Conservation (phyloP, 2,888 invertebrate genomes). For the Dendrolimus pini region DNA sequence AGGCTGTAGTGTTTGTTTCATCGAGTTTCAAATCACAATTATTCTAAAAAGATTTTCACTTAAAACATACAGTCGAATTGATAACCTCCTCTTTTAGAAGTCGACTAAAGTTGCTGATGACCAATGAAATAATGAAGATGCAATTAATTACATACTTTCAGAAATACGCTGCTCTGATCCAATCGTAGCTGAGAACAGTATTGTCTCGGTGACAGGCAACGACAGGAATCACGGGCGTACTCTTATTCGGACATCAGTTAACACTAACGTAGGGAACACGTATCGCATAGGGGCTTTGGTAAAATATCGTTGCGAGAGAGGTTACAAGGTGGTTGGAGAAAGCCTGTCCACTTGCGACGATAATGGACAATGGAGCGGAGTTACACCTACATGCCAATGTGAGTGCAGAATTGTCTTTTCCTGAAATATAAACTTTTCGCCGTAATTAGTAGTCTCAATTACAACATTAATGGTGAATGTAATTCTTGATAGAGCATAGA, state of each 20-base stretch:
- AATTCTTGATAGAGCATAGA: neutral
- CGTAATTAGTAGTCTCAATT: no score
- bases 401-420: slow-evolving; percentile 43
- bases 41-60: no score
- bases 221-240: slow-evolving; percentile 93
- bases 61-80: no score
- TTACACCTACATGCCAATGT: slow-evolving; percentile 90
- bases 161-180: slow-evolving; percentile 94
- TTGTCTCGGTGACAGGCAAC: slow-evolving; percentile 92
- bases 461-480: neutral
- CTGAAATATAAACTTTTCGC: neutral
- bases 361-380: slow-evolving; percentile 90
- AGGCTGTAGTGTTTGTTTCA: no score
- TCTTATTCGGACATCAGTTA: slow-evolving; percentile 84
- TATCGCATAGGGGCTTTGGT: slow-evolving; percentile 91
- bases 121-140: no score
- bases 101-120: no score
- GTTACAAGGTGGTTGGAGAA: slow-evolving; percentile 91
- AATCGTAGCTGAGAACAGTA: slow-evolving; percentile 87
- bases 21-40: no score
- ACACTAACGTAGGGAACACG: slow-evolving; percentile 82
- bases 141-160: slow-evolving; percentile 35
- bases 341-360: slow-evolving; percentile 91
- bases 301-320: slow-evolving; percentile 92
- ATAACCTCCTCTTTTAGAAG: no score